Base-by-base conservation (phyloP, 2,888 invertebrate genomes). In the Apamea anceps region DNA sequence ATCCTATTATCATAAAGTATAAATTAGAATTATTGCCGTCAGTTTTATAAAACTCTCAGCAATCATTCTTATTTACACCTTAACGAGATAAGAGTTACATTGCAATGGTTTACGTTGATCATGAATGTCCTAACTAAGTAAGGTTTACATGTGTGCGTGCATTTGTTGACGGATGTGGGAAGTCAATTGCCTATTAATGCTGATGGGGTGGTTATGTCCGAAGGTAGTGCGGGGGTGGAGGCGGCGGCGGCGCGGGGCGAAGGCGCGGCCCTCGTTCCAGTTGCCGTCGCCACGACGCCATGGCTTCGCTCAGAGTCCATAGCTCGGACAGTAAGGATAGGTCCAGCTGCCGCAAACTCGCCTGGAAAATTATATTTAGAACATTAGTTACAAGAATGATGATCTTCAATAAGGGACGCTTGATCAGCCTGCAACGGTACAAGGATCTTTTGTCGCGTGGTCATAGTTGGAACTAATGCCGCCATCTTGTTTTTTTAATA, bases 261-360 rank as follows among this genome's bases (percentile, higher is more conserved):
- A 97, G 93, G 90, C 97, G 88, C 90, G 97, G 93, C 85, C 96
- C 90, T 89, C 97, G 90, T 94, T 97, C 91, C 90, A 97, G 91
- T 95, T 97, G 94, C 92, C 97, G 91, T 91, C 97, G 90, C 97
- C 99, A 99, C 87, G 99, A 98, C 91, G 99, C 99, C 94, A 99
- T 99, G 66, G 99, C 98, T 94, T 99, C 99, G 95, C 99, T 99
- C 75, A 99, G 97, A 1, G 99, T 98, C 99, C 99, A 99, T 86
- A 99, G 97, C 95, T 99, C 99, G 8, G 99, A 99, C 67, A 99
- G 97, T 76, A 99, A 97, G 0, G 99, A 98, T 89, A 99, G 97
- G 96, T 99, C 99, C 94, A 99, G 94, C 95, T 99, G 99, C 75
- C 99, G 98, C 51, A 99, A 97, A 90, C 98, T 98, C 91, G 98